A percentile compares a stretch with the other conserved stretches of the same genome.
phyloP scores from a whole-genome alignment of 2,888 invertebrate genomes.

The Allygus modestus region DNA sequence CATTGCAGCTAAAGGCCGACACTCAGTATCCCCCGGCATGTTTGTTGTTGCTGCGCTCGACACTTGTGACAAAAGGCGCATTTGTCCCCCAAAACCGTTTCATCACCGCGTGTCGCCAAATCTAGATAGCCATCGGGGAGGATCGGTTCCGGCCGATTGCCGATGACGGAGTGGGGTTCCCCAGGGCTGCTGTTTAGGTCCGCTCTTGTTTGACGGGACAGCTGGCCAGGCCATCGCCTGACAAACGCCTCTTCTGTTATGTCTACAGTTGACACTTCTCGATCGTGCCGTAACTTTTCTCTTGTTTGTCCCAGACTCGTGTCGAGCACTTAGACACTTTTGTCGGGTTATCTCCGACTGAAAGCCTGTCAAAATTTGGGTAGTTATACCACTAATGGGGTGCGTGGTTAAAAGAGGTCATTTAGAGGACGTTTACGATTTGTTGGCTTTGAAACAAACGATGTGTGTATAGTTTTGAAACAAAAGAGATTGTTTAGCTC shows the following conservation, averaged over 20 bases:
- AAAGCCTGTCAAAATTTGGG: neutral
- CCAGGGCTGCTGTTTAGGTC: constrained; percentile 4
- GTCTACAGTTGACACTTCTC: constrained; percentile 41
- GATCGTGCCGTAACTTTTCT: constrained; percentile 4
- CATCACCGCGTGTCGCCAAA: constrained; percentile 21
- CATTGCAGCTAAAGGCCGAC: constrained; percentile 8
- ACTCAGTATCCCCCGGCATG: neutral
- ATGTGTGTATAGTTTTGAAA: no score
- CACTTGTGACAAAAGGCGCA: constrained; percentile 43
- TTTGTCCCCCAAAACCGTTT: constrained; percentile 39
- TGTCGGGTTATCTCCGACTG: constrained; percentile 9
- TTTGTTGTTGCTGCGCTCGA: constrained; percentile 28
- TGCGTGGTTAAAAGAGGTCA: neutral
- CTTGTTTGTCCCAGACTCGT: constrained; percentile 17
- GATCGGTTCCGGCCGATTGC: constrained; percentile 8
- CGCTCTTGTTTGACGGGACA: neutral
- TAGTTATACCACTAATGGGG: constrained; percentile 22
- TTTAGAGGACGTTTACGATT: neutral
- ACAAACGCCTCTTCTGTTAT: constrained; percentile 36
- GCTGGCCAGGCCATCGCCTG: neutral
- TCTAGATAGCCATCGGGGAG: constrained; percentile 36
- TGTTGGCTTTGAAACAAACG: no score
- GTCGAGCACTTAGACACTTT: constrained; percentile 5
- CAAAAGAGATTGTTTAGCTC: no score
- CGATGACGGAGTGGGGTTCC: constrained; percentile 11